Evolutionary conservation across 2,113 vertebrate genomes (phyloP).

Genomic region (Pelusios castaneus): DNA sequence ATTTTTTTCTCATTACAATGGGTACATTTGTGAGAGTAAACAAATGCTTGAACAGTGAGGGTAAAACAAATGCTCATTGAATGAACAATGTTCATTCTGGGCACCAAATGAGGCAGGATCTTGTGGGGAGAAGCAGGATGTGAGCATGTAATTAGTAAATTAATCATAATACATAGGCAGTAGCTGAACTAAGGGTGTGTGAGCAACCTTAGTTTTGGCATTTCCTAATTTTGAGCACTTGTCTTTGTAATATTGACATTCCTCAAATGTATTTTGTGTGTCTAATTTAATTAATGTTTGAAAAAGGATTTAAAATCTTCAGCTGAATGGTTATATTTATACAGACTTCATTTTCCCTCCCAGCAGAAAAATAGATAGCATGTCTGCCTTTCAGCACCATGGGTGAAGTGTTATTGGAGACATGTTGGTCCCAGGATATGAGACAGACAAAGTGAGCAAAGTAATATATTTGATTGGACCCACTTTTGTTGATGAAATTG

Average conservation of each 20-base stretch:
- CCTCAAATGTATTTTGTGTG: accelerated
- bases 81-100: background rate
- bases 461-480: background rate
- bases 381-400: background rate
- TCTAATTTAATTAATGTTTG: background rate
- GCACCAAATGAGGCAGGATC: background rate
- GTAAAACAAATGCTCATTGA: background rate
- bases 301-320: background rate
- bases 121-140: background rate
- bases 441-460: background rate
- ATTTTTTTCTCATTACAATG: too few relatives aligned
- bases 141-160: background rate
- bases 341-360: background rate
- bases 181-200: background rate
- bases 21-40: too few relatives aligned
- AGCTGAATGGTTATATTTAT: background rate
- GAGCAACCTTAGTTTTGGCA: background rate
- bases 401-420: background rate
- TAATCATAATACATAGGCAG: background rate
- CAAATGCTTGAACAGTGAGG: background rate
- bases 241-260: background rate
- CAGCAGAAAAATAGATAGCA: background rate
- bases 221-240: background rate
- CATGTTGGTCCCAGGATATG: background rate
- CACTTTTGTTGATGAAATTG: background rate